Base-by-base conservation (phyloP, 1,140 invertebrate species). In the Schlechtendalia chinensis region DNA sequence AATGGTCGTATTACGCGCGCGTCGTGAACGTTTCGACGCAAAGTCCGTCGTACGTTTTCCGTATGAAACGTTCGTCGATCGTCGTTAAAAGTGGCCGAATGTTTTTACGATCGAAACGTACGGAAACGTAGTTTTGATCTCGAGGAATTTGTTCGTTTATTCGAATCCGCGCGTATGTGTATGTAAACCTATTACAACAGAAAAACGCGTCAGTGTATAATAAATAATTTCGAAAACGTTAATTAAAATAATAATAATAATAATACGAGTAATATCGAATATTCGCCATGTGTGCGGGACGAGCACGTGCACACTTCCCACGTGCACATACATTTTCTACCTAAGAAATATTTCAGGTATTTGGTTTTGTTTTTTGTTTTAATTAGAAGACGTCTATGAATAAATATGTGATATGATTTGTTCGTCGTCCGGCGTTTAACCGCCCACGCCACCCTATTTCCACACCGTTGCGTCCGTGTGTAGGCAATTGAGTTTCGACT, bases 401-500 rank as follows among this genome's bases (percentile, higher is more conserved):
- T 22, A 47, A 39, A 47, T 12, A 47, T 50, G 14, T 47, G 45
- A 69, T 50, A 69, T 69, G 24, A 69, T 69, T 69, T 50, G 47
- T 69, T 50, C 3, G 39, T 50, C 47, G 67, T 69, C 50, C 45
- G 67, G 29, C 22, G 45, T 69, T 67, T 69, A 69, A 24, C 14
- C 67, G 24, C 67, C 67, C 67, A 69, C 67, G 67, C 45, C 67
- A 47, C 67, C 67, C 22, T 50, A 69, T 69, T 69, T 69, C 67
- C 47, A 50, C 67, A 50, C 67, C 45, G n/a, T 69, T 14, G 14
- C 65, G 24, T 16, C 47, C 14, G 22, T 24, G 65, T 47, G 67
- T 69, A 69, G n/a, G 67, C 67, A 67, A 67, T 63, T 50, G 56
- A 5, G 19, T 50, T 69, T 69, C 45, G 19, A 69, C 24, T 69